Base-by-base conservation (phyloP, 37 sponge, comb jelly and placozoan species). In the Petrosia ficiformis region DNA sequence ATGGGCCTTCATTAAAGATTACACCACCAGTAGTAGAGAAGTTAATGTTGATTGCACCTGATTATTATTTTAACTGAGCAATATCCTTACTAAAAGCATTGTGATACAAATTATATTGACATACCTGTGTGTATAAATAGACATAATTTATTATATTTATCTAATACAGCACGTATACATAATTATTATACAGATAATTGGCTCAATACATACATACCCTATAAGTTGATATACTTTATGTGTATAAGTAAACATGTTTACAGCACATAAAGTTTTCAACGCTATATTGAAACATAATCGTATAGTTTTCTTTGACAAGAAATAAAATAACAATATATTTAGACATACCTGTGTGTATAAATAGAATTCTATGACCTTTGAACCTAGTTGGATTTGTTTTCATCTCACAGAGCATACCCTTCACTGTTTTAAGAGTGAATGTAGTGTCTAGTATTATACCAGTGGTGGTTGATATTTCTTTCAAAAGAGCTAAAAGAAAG, bases 281-380 rank as follows among this genome's bases (percentile, higher is more conserved):
- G n/a, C n/a, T n/a, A n/a, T n/a, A n/a, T n/a, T n/a, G n/a, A n/a
- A n/a, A n/a, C n/a, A n/a, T n/a, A n/a, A n/a, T n/a, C n/a, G n/a
- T n/a, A n/a, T n/a, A n/a, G n/a, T n/a, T n/a, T n/a, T n/a, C n/a
- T n/a, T n/a, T n/a, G 8, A 48, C 54, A 48, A 48, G 54, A 48
- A 14, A 14, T 14, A 48, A 8, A 19, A 48, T 48, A 48, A 48
- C 14, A 14, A 19, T 19, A 19, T 14, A 48, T 8, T 14, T 48
- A 48, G 54, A 14, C n/a, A n/a, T 48, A 88, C 95, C 95, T 59
- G 95, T 95, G 86, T 95, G 95, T n/a, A 95, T 72, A 75, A 70
- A 95, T 42, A 95, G 79, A 24, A 95, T 58, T n/a, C 84, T 72
- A 24, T 63, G 70, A 8, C 95, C 95, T 21, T 57, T 39, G 72